Evolutionary conservation across 2,888 invertebrate species (phyloP), one percentile per base, ranked within the genome.

Genomic region (Elmis aenea): DNA sequence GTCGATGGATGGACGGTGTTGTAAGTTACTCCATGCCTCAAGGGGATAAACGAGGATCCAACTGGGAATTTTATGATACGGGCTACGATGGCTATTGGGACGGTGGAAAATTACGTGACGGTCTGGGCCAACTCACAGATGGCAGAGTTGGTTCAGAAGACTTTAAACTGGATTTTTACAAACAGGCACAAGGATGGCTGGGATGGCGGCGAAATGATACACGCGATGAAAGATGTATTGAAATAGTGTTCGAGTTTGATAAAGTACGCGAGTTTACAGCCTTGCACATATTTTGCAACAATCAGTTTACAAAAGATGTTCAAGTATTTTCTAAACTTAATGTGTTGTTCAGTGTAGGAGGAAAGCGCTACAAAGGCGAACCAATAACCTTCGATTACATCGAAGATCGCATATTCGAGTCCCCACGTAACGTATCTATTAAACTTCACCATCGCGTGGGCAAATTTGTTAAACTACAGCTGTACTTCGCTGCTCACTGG

Each of bases 141-240:
- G 90, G 90, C 8, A 76, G 79, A 54, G 77, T 77, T 46, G 90
- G 87, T 0, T 82, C 83, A 1, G 84, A 85, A 50, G 79, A 83
- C 64, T 83, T 82, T 64, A 78, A 81, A 58, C 67, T 73, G 57
- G 73, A 77, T 42, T 76, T 76, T 57, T 78, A 77, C 65, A 54
- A 58, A 15, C 54, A 58, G 45, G 72, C 71, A 6, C 84, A 85
- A 56, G 86, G 89, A 30, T 93, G 92, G 93, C 83, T 93, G 15
- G 93, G 92, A 1, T 93, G 93, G 93, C n/a, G n/a, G n/a, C 76
- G 81, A 57, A 87, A 87, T 64, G 86, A 87, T 60, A 79, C 83
- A 2, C 70, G 80, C 2, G 70, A 72, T 24, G 69, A 71, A 15
- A 69, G 72, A 53, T 78, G 83, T 1, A 76, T 84, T 1, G 79